These are phyloP conservation scores for human DNA, from an alignment of 2,113 vertebrate species.

Conservation along the genomic window DNA sequence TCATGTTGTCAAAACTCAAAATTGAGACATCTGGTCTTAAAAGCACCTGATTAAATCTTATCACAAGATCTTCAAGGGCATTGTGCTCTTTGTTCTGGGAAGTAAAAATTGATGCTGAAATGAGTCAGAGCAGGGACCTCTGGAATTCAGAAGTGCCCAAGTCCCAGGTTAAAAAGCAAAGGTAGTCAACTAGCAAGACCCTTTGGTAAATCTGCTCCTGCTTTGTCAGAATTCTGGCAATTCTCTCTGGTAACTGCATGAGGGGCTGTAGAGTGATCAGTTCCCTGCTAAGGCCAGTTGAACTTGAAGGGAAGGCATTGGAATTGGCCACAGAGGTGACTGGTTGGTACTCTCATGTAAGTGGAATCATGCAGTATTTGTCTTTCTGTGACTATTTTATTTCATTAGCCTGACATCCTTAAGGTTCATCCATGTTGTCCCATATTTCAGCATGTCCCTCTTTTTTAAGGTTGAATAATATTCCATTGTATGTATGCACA, in stretches of 20 bases:
- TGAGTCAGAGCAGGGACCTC: slow-evolving; percentile 87
- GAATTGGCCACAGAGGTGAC: slow-evolving; percentile 89
- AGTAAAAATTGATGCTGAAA: slow-evolving; percentile 89
- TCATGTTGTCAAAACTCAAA: not conserved
- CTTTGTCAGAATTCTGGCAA: slow-evolving; percentile 94
- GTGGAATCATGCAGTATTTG: not conserved
- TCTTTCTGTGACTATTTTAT: not conserved
- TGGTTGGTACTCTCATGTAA: slow-evolving; percentile 87
- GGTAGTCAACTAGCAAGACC: slow-evolving; percentile 93
- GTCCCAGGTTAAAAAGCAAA: slow-evolving; percentile 94
- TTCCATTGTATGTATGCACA: not conserved
- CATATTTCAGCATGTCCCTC: not conserved
- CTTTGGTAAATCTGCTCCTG: slow-evolving; percentile 94
- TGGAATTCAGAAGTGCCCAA: slow-evolving; percentile 88
- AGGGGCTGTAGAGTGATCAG: slow-evolving; percentile 93
- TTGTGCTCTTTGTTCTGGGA: slow-evolving; percentile 85
- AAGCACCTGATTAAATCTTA: slow-evolving; percentile 92
- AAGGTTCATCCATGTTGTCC: not conserved
- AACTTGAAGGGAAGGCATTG: slow-evolving; percentile 84
- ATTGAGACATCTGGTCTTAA: not conserved
- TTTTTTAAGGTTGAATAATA: not conserved
- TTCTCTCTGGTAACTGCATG: slow-evolving; percentile 95
- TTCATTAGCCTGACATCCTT: not conserved
- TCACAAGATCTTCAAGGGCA: slow-evolving; percentile 92
- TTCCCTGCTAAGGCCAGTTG: slow-evolving; percentile 93